Evolutionary conservation across 2,113 vertebrate genomes (phyloP).

Genomic region (Chionodraco myersi): DNA sequence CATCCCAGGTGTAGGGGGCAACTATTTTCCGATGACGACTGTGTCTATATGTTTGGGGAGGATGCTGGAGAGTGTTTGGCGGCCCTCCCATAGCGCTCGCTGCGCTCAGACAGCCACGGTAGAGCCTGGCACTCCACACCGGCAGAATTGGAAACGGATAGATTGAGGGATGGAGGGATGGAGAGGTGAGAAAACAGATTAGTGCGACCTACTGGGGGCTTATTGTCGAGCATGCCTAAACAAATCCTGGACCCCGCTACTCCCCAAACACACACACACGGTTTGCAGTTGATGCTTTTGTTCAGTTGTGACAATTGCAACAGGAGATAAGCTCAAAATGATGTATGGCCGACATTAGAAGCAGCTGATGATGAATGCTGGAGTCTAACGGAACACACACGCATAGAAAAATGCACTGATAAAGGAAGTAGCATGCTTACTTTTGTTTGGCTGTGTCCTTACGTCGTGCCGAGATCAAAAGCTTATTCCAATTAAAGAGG

Average conservation of each 20-base stretch:
- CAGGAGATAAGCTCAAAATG: conserved; percentile 25
- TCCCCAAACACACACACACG: not conserved
- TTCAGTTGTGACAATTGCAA: conserved; percentile 18
- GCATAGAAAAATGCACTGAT: conserved; percentile 14
- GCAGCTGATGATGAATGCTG: conserved; percentile 31
- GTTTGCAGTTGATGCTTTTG: conserved; percentile 9
- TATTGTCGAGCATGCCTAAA: conserved; percentile 17
- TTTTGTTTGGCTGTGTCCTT: not conserved
- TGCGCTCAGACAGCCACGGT: conserved; percentile 32
- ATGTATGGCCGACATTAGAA: conserved; percentile 36
- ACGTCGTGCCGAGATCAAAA: conserved; percentile 11
- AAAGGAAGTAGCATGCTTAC: conserved; percentile 4
- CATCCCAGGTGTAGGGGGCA: conserved; percentile 44
- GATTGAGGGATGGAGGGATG: conserved; percentile 26
- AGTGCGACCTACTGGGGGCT: conserved; percentile 21
- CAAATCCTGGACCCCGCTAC: not conserved
- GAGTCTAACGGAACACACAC: not conserved
- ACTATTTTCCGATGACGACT: conserved; percentile 13
- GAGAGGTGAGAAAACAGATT: conserved; percentile 57
- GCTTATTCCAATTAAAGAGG: conserved; percentile 31
- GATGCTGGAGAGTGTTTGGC: conserved; percentile 40
- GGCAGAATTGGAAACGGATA: conserved; percentile 27
- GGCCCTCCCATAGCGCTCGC: conserved; percentile 22
- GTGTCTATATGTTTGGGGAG: not conserved
- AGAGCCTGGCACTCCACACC: conserved; percentile 43